Conservation (phyloP, 2,888 invertebrate species). For the Nymphalis urticae region DNA sequence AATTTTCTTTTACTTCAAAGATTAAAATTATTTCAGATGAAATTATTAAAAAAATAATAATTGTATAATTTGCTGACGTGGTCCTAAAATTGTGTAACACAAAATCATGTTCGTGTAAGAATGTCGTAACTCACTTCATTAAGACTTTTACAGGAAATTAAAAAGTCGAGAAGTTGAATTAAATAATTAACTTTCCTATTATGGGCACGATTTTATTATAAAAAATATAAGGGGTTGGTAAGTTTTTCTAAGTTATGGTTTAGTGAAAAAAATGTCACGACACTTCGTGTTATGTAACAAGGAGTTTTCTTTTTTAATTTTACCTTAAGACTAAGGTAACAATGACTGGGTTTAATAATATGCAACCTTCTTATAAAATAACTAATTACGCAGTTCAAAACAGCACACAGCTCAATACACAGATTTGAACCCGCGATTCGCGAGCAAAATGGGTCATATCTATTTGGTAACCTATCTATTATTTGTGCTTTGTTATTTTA, state of each 20-base stretch:
- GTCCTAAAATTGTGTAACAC: conserved; percentile 9
- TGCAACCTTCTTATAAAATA: no score
- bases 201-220: conserved; percentile 23
- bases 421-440: no score
- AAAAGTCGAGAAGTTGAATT: conserved; percentile 42
- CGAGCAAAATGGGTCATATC: no score
- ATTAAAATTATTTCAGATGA: no score
- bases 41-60: background rate
- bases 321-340: background rate
- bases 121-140: conserved; percentile 52
- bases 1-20: no score
- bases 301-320: conserved; percentile 5
- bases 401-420: no score
- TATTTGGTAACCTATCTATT: no score
- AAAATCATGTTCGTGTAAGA: conserved; percentile 49
- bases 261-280: conserved; percentile 4
- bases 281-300: conserved; percentile 10
- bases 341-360: background rate
- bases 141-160: conserved; percentile 65
- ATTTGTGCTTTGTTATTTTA: no score
- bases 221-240: conserved; percentile 14
- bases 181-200: conserved; percentile 36
- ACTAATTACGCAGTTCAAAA: no score
- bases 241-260: conserved; percentile 10
- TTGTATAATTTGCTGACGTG: background rate